Base-by-base conservation (phyloP, 1,140 invertebrate genomes). In the Penaeus vannamei region DNA sequence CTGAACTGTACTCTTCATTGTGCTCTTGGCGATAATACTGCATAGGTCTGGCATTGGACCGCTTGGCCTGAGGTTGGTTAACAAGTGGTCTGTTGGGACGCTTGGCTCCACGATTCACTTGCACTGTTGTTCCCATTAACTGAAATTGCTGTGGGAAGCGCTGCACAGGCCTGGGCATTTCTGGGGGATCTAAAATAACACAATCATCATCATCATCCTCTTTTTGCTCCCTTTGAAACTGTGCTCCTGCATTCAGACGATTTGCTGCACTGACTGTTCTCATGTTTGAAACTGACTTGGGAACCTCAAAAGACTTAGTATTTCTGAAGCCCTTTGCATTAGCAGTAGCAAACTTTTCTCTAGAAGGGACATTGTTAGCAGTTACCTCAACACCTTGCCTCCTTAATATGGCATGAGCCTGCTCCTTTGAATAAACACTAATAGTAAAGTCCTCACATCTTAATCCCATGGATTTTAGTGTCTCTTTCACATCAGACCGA, bases 371-470 rank as follows among this genome's bases (percentile, higher is more conserved):
- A 36, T 89, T 89, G 66, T 89, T 89, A 36, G 87, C 82, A n/a
- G 91, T 91, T n/a, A 91, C 91, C 66, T 91, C 91, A 29, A 91
- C 91, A 53, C 91, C 91, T 60, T 91, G 91, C 61, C 89, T 83
- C 80, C 86, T 87, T 32, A 91, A 59, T 46, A 91, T 91, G 19
- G 91, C 91, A 72, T 91, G 91, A n/a, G 91, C 91, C 80, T 91
- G 91, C 90, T 91, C 91, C 81, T 87, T 90, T 10, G 91, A 91
- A 76, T 91, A 91, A 32, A 91, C 91, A 88, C 91, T 91, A 59
- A 91, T 91, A n/a, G 91, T 91, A 66, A 91, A 91, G 83, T 91
- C 91, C 66, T 91, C 91, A 84, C 91, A 91, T 32, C 91, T 79
- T n/a, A 91, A 81, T 42, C 91, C 91, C 91, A 91, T 91, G 42